Evolutionary conservation across 2,888 invertebrate species (phyloP).

Genomic region (Andrena trimmerana): DNA sequence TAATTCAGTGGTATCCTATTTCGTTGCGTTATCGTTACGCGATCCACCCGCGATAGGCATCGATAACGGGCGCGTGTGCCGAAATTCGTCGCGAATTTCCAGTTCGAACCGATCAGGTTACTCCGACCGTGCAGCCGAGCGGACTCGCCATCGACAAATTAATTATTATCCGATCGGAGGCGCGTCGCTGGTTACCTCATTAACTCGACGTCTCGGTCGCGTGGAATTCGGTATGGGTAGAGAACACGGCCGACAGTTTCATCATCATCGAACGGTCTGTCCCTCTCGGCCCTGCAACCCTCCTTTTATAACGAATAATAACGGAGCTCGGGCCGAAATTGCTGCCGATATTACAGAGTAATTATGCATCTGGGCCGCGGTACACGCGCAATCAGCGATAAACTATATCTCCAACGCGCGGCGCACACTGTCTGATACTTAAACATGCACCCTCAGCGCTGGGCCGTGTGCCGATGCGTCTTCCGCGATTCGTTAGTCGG

Average conservation of each 20-base stretch:
- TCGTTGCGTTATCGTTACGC: constrained; percentile 16
- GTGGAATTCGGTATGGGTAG: too few species aligned
- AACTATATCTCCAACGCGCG: background rate
- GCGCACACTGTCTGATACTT: background rate
- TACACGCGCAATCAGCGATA: background rate
- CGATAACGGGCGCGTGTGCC: background rate
- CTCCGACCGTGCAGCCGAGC: too few species aligned
- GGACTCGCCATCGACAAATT: background rate
- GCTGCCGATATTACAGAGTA: constrained; percentile 6
- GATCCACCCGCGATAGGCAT: constrained; percentile 3
- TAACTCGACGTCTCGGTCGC: too few species aligned
- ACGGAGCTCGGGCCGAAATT: constrained; percentile 15
- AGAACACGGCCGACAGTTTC: background rate
- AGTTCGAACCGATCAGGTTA: too few species aligned
- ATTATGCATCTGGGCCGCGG: constrained; percentile 12
- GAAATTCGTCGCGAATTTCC: background rate
- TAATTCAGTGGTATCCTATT: background rate
- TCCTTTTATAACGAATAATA: constrained; percentile 30
- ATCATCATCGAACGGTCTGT: background rate
- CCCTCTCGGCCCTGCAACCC: background rate
- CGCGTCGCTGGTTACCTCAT: too few species aligned
- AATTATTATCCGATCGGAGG: too few species aligned
- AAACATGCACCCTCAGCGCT: background rate
- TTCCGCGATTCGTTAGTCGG: too few species aligned
- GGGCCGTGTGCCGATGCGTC: too few species aligned